phyloP scores from a whole-genome alignment of 2,797 vertebrate species.

The Galago senegalensis region DNA sequence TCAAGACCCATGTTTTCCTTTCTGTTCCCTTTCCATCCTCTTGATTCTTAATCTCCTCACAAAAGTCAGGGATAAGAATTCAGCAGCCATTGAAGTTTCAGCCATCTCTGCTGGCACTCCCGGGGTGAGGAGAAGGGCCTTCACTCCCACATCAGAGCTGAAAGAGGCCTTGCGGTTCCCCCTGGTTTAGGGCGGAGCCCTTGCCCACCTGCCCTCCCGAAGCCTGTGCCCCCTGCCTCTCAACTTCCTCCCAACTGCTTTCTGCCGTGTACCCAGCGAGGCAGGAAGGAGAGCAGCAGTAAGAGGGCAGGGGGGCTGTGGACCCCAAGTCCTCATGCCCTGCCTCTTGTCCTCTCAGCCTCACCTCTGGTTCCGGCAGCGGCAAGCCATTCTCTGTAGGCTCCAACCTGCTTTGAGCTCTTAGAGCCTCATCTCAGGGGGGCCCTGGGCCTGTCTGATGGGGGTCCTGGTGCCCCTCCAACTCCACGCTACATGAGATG shows the following conservation, averaged over 20 bases:
- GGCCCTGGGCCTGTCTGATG: background rate
- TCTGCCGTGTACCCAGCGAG: background rate
- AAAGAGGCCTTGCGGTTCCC: no score
- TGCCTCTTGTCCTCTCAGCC: background rate
- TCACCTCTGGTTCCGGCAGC: background rate
- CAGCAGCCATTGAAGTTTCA: background rate
- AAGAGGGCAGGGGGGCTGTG: accelerated
- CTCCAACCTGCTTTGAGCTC: background rate
- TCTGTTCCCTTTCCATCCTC: background rate
- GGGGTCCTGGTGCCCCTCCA: accelerated
- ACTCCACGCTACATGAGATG: no score
- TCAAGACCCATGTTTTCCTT: background rate
- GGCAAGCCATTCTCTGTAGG: background rate
- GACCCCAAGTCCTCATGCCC: background rate
- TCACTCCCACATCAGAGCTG: background rate
- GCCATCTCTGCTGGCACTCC: background rate
- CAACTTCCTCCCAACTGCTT: background rate
- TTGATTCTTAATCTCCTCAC: background rate
- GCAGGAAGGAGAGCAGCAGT: background rate
- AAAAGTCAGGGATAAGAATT: background rate
- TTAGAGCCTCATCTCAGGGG: background rate
- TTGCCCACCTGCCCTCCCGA: background rate
- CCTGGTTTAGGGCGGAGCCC: background rate
- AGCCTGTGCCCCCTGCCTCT: background rate
- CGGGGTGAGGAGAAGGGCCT: background rate